A percentile compares a stretch with the other conserved stretches of the same genome.
Evolutionary conservation across 2,888 invertebrate species (phyloP).

Genomic region (Sphecodes monilicornis): DNA sequence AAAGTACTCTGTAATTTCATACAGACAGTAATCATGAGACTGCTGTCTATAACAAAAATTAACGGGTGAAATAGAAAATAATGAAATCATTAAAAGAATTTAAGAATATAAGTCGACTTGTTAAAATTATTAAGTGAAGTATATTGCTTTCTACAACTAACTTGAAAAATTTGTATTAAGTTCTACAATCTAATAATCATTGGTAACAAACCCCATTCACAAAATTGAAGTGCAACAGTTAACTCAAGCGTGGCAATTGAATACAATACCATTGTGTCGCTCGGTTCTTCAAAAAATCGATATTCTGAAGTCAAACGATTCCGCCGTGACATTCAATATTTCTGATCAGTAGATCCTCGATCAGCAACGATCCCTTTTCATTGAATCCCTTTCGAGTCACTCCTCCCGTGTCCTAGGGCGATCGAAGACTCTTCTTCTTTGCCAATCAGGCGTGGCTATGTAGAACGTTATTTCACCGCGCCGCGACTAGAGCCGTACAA

Average conservation of each 20-base stretch:
- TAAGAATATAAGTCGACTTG: too few species aligned
- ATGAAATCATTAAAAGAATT: too few species aligned
- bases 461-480: slow-evolving; percentile 38
- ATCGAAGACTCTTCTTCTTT: not conserved
- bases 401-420: not conserved
- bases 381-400: slow-evolving; percentile 36
- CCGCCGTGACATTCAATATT: slow-evolving; percentile 51
- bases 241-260: not conserved
- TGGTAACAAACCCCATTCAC: not conserved
- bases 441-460: slow-evolving; percentile 10
- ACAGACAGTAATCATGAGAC: too few species aligned
- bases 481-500: slow-evolving; percentile 45
- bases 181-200: not conserved
- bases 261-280: not conserved
- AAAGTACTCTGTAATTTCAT: too few species aligned
- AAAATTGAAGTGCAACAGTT: not conserved
- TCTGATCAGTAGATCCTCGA: not conserved
- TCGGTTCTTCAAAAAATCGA: slow-evolving; percentile 14
- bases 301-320: slow-evolving; percentile 20
- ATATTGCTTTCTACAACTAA: not conserved
- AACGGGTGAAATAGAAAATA: too few species aligned
- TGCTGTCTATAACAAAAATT: too few species aligned
- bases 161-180: not conserved
- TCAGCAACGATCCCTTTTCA: not conserved
- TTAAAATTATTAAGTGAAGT: not conserved